Percentiles rank a stretch among this genome's conserved stretches.
phyloP scores from a whole-genome alignment of 2,888 invertebrate species.

The Terebella lapidaria region DNA sequence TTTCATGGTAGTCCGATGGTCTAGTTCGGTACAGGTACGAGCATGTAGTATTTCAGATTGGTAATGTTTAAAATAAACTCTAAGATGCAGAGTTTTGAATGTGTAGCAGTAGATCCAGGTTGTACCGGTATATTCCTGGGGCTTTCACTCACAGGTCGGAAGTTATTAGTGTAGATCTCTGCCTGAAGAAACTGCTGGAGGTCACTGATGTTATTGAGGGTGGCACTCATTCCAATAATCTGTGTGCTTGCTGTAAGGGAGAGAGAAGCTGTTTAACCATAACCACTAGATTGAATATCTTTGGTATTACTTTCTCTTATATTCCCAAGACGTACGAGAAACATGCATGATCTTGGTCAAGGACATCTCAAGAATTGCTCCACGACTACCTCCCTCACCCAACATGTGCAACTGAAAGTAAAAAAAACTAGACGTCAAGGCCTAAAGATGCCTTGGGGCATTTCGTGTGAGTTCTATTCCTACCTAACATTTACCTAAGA shows the following conservation, averaged over 20 bases:
- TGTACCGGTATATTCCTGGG: not conserved
- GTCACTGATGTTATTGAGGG: slow-evolving; percentile 84
- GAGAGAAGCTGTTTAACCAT: not conserved
- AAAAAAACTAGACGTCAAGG: too few species aligned
- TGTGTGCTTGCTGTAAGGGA: slow-evolving; percentile 63
- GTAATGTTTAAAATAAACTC: too few species aligned
- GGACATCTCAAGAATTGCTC: slow-evolving; percentile 77
- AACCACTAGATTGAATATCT: not conserved
- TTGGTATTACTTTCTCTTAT: not conserved
- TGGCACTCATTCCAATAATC: slow-evolving; percentile 95
- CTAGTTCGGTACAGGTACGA: too few species aligned
- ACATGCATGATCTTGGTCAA: slow-evolving; percentile 66
- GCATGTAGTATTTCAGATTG: too few species aligned
- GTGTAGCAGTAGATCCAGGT: not conserved
- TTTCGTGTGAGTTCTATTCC: too few species aligned
- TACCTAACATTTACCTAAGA: too few species aligned
- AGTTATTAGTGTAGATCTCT: slow-evolving; percentile 75
- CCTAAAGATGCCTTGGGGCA: too few species aligned
- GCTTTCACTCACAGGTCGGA: slow-evolving; percentile 88
- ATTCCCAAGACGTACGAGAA: slow-evolving; percentile 2
- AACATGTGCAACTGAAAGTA: slow-evolving; percentile 68
- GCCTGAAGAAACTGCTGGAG: slow-evolving; percentile 77
- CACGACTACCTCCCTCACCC: slow-evolving; percentile 76
- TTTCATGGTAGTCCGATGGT: too few species aligned
- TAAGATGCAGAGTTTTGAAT: too few species aligned